phyloP scores from a whole-genome alignment of 2,113 vertebrate genomes.

The Labeo catla region DNA sequence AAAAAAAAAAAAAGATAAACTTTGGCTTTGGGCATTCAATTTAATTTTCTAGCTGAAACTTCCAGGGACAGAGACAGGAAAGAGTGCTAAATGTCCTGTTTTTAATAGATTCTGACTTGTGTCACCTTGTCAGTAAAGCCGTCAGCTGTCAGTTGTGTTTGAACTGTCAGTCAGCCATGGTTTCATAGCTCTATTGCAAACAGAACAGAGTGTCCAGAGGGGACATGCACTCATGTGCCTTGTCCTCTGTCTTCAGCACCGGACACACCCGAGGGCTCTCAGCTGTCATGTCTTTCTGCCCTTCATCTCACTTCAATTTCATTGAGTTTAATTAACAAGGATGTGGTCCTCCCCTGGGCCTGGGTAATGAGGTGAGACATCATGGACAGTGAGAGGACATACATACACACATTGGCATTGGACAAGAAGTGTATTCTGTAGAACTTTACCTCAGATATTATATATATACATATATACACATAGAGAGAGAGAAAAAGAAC shows the following conservation, averaged over 20 bases:
- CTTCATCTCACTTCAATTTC: conserved; percentile 40
- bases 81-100: not conserved
- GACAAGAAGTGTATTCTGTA: not conserved
- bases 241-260: not conserved
- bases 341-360: conserved; percentile 29
- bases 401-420: not conserved
- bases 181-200: conserved; percentile 21
- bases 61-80: not conserved
- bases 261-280: conserved; percentile 14
- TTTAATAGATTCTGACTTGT: conserved; percentile 13
- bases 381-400: conserved; percentile 20
- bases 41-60: not conserved
- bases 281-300: conserved; percentile 35
- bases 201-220: conserved; percentile 14
- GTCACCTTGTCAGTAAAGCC: conserved; percentile 40
- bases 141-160: conserved; percentile 31
- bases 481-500: not conserved
- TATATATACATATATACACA: not conserved
- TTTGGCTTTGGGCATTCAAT: not conserved
- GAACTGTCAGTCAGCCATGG: conserved; percentile 17
- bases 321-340: conserved; percentile 40
- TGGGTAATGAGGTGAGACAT: conserved; percentile 30
- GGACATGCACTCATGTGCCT: not conserved
- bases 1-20: not conserved
- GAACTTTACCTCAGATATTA: not conserved